A percentile compares a stretch with the other conserved stretches of the same genome.
These are phyloP conservation scores for Sepioteuthis lessoniana DNA, from an alignment of 2,888 invertebrate genomes.

Conservation along the genomic window DNA sequence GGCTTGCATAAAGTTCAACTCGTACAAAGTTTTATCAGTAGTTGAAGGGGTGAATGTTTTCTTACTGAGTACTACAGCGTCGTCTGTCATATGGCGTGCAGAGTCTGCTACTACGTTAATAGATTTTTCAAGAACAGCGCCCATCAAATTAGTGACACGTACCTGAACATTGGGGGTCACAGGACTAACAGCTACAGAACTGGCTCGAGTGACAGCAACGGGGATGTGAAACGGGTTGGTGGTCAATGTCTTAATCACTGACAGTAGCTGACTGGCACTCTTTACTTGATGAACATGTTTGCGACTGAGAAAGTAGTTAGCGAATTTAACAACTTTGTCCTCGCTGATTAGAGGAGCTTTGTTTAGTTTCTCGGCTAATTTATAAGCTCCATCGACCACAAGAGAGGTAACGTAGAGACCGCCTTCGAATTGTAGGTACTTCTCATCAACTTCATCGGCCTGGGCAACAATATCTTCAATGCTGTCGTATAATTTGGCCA, in stretches of 20 bases:
- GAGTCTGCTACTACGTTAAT: constrained; percentile 84
- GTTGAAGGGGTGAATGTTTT: constrained; percentile 76
- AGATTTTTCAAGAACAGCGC: constrained; percentile 79
- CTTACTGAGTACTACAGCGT: constrained; percentile 84
- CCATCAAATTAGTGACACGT: constrained; percentile 76
- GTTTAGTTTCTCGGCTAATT: constrained; percentile 80
- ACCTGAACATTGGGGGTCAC: constrained; percentile 82
- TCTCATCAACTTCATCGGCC: constrained; percentile 94
- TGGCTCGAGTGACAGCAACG: constrained; percentile 86
- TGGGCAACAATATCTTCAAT: constrained; percentile 94
- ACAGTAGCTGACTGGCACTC: constrained; percentile 87
- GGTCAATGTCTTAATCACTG: constrained; percentile 83
- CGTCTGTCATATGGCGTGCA: constrained; percentile 83
- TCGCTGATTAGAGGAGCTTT: constrained; percentile 82
- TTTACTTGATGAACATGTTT: constrained; percentile 90
- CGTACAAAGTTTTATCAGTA: constrained; percentile 78
- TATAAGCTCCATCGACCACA: constrained; percentile 80
- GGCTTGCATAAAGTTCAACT: constrained; percentile 84
- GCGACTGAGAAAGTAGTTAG: constrained; percentile 90
- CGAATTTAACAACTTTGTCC: constrained; percentile 90
- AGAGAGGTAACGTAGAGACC: constrained; percentile 77
- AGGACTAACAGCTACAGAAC: constrained; percentile 84
- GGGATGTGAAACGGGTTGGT: constrained; percentile 86
- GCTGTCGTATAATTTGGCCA: constrained; percentile 79
- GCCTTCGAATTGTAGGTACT: constrained; percentile 87